A percentile compares a stretch with the other conserved stretches of the same genome.
Conservation (phyloP, 2,113 vertebrate species). For the Dipodomys stephensi region DNA sequence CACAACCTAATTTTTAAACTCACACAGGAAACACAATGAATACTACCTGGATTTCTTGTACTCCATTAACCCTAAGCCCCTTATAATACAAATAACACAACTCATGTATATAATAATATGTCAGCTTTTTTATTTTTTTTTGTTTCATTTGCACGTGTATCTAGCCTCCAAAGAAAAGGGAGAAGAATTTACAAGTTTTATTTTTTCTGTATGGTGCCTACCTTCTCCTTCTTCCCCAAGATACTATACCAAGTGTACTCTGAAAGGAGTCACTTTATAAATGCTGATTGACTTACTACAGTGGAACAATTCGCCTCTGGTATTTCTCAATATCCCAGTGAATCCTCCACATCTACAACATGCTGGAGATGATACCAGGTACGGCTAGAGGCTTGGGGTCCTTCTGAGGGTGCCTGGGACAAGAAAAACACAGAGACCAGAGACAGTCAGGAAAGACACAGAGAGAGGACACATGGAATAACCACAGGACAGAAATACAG, state of each 20-base stretch:
- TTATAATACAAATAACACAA: background rate
- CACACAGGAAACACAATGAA: conserved; percentile 9
- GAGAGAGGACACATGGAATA: conserved; percentile 65
- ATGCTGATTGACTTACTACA: conserved; percentile 81
- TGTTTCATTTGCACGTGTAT: background rate
- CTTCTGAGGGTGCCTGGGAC: conserved; percentile 78
- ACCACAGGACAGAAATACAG: background rate
- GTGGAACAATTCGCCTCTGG: conserved; percentile 78
- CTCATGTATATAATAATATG: conserved; percentile 35
- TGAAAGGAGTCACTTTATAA: conserved; percentile 77
- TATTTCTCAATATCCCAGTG: conserved; percentile 81
- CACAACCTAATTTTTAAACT: conserved; percentile 58
- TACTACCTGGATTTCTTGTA: conserved; percentile 22
- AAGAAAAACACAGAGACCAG: conserved; percentile 81
- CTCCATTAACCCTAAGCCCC: background rate
- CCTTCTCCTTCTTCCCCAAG: conserved; percentile 45
- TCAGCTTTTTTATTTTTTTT: conserved; percentile 22
- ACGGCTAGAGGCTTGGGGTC: conserved; percentile 78
- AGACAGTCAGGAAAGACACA: conserved; percentile 79
- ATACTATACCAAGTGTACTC: background rate
- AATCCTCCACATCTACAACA: conserved; percentile 81
- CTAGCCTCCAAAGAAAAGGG: background rate
- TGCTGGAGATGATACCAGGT: conserved; percentile 81
- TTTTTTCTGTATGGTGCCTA: conserved; percentile 30
- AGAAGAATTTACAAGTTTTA: background rate